Evolutionary conservation across 2,888 invertebrate genomes (phyloP).

Genomic region (Microplitis deprimator): DNA sequence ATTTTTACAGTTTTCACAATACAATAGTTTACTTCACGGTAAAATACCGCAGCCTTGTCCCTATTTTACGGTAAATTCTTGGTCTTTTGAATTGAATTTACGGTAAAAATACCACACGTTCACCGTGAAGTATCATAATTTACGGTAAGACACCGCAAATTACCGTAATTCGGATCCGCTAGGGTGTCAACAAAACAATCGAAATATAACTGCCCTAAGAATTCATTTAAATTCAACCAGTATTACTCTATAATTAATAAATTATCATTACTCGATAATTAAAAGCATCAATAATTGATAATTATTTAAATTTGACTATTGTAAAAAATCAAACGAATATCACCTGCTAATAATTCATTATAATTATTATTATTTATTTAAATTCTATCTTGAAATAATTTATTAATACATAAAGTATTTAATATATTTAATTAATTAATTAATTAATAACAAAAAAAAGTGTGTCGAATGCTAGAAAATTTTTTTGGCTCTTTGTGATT

Average conservation of each 20-base stretch:
- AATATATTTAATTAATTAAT: not conserved
- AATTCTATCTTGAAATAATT: not conserved
- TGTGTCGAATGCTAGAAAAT: slow-evolving; percentile 6
- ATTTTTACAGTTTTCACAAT: too few relatives aligned
- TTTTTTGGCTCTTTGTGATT: slow-evolving; percentile 9
- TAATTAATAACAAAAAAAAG: not conserved
- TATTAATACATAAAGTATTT: not conserved
- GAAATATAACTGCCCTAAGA: too few relatives aligned
- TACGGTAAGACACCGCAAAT: too few relatives aligned
- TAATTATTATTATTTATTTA: not conserved
- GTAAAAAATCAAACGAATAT: not conserved
- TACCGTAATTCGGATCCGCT: too few relatives aligned
- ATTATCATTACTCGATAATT: not conserved
- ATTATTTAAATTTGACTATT: not conserved
- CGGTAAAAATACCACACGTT: too few relatives aligned
- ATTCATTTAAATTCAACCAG: too few relatives aligned
- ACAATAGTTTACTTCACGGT: too few relatives aligned
- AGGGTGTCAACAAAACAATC: too few relatives aligned
- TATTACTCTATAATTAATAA: not conserved
- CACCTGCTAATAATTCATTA: not conserved
- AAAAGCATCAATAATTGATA: not conserved
- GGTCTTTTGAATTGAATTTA: too few relatives aligned
- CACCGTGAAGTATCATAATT: too few relatives aligned
- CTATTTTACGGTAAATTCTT: too few relatives aligned
- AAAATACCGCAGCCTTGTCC: too few relatives aligned